A percentile compares a stretch with the other conserved stretches of the same genome.
Conservation (phyloP, 1,140 invertebrate species). For the Littorina saxatilis region DNA sequence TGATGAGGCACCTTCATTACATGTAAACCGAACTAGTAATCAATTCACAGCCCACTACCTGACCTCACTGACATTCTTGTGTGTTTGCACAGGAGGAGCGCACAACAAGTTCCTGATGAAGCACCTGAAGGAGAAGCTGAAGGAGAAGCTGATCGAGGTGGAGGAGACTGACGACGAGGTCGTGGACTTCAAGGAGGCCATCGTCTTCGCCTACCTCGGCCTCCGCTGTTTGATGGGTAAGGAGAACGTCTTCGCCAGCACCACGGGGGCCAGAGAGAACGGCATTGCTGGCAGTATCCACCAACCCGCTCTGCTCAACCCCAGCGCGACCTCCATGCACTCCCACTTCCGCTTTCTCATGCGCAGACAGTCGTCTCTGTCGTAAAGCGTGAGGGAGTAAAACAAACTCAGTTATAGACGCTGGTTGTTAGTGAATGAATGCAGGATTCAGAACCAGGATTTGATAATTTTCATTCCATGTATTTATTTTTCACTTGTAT, state of each 20-base stretch:
- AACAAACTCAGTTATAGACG: too few species aligned
- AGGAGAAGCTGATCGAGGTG: constrained; percentile 50
- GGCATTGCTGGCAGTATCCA: constrained; percentile 70
- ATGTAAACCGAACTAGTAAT: too few species aligned
- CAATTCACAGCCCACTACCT: too few species aligned
- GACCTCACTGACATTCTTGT: too few species aligned
- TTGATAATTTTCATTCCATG: too few species aligned
- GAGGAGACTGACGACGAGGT: constrained; percentile 62
- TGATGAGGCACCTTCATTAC: too few species aligned
- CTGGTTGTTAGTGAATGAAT: constrained; percentile 14
- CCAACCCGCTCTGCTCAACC: constrained; percentile 42
- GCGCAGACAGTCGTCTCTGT: background rate
- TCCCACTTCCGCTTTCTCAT: constrained; percentile 1
- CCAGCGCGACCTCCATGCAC: background rate
- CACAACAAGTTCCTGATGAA: constrained; percentile 52
- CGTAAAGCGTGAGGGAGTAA: too few species aligned
- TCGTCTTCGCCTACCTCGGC: constrained; percentile 70
- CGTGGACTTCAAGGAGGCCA: constrained; percentile 70
- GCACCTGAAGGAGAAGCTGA: constrained; percentile 50
- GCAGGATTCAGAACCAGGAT: too few species aligned
- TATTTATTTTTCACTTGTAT: too few species aligned
- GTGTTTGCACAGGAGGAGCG: background rate
- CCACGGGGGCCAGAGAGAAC: constrained; percentile 62
- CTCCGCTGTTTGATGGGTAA: constrained; percentile 64
- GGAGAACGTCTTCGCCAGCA: constrained; percentile 59